Conservation (phyloP, 2,113 vertebrate genomes). For the Hiodon tergisus region DNA sequence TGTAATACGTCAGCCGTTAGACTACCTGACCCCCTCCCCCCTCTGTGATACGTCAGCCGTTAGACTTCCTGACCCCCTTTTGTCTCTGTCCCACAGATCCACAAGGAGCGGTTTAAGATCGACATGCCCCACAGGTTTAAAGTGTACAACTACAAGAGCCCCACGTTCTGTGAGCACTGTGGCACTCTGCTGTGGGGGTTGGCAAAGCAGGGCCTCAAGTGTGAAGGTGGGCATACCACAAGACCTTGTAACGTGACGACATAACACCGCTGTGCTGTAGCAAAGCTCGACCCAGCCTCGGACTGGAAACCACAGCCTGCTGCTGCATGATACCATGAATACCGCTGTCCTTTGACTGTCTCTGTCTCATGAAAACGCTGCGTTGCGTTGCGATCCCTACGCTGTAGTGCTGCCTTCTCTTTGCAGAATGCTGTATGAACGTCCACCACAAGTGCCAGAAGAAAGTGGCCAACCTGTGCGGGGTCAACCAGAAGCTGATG, state of each 20-base stretch:
- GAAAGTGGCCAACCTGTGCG: conserved; percentile 95
- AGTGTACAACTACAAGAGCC: conserved; percentile 94
- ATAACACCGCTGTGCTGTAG: not conserved
- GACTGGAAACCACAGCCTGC: not conserved
- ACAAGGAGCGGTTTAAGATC: conserved; percentile 95
- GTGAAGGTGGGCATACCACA: conserved; percentile 63
- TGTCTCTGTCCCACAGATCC: conserved; percentile 66
- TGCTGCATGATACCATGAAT: no score
- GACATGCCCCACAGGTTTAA: conserved; percentile 96
- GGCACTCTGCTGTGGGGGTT: conserved; percentile 95
- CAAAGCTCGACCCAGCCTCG: not conserved
- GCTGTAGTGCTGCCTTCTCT: not conserved
- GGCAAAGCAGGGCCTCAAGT: conserved; percentile 90
- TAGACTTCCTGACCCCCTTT: not conserved
- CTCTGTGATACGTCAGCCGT: not conserved
- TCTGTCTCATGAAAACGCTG: no score
- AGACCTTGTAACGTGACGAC: not conserved
- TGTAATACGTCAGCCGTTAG: not conserved
- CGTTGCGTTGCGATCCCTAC: not conserved
- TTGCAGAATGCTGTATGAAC: conserved; percentile 87
- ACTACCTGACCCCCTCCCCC: not conserved
- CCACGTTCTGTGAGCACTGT: conserved; percentile 95
- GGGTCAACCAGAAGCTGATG: conserved; percentile 96
- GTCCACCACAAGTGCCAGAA: conserved; percentile 92
- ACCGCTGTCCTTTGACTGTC: no score